Percentiles rank a stretch among this genome's conserved stretches.
Conservation (phyloP, 2,797 vertebrate genomes). For the Diplodus sargus region DNA sequence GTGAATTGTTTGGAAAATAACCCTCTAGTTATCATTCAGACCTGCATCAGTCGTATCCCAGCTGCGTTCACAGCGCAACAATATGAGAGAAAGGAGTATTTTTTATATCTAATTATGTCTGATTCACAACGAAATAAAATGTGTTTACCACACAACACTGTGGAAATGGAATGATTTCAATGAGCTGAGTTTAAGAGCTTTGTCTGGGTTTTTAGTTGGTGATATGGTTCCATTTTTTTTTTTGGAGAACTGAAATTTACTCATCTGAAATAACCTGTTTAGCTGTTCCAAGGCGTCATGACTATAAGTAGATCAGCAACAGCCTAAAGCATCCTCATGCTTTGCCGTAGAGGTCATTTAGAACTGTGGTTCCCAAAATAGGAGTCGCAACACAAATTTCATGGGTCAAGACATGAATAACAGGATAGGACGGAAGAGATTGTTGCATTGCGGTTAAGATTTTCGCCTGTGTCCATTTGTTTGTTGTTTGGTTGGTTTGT, state of each 20-base stretch:
- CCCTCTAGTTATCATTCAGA: conserved; percentile 12
- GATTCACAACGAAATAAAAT: background rate
- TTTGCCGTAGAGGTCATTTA: background rate
- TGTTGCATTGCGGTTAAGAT: background rate
- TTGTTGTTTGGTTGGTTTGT: too few relatives aligned
- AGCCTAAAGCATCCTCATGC: background rate
- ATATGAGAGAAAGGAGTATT: background rate
- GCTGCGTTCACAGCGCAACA: conserved; percentile 12
- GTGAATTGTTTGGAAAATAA: conserved; percentile 14
- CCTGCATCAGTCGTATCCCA: background rate
- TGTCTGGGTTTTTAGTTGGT: background rate
- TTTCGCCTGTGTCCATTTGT: too few relatives aligned
- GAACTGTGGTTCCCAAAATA: background rate
- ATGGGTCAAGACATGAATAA: background rate
- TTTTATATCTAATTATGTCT: conserved; percentile 13
- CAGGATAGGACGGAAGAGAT: background rate
- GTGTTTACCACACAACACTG: conserved; percentile 1
- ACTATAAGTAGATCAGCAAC: conserved; percentile 5
- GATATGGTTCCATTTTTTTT: background rate
- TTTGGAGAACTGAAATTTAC: background rate
- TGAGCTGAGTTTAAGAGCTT: conserved; percentile 17
- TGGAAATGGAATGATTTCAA: conserved; percentile 14
- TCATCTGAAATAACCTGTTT: background rate
- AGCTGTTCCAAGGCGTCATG: background rate
- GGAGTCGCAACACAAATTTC: background rate